A percentile compares a stretch with the other conserved stretches of the same genome.
phyloP scores from a whole-genome alignment of 2,888 invertebrate species.

The Conistra vaccinii region DNA sequence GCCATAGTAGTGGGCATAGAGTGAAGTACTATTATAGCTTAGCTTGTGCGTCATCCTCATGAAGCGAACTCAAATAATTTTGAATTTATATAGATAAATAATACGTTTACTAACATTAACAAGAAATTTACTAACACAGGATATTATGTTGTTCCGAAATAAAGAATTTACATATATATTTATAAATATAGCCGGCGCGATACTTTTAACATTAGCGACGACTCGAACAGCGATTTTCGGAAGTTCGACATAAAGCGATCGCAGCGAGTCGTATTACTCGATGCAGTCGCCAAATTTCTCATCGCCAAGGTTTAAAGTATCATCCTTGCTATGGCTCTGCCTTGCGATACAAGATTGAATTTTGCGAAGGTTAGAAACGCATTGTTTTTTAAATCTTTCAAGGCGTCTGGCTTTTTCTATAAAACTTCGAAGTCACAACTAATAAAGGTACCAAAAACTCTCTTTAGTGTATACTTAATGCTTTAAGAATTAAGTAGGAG shows the following conservation, averaged over 20 bases:
- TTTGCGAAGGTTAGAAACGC: too few relatives aligned
- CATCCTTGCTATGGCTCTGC: not conserved
- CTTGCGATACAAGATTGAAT: not conserved
- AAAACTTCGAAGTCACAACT: not conserved
- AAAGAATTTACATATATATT: too few relatives aligned
- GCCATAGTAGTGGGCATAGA: too few relatives aligned
- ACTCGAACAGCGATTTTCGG: not conserved
- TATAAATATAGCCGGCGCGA: too few relatives aligned
- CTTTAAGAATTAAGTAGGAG: not conserved
- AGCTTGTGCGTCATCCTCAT: too few relatives aligned
- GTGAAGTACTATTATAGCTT: too few relatives aligned
- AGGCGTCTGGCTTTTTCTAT: not conserved
- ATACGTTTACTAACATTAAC: too few relatives aligned
- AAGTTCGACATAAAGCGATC: not conserved
- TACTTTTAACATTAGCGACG: not conserved
- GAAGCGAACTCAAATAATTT: too few relatives aligned
- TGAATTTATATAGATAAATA: too few relatives aligned
- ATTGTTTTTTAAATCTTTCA: too few relatives aligned
- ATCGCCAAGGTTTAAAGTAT: not conserved
- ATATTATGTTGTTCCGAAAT: too few relatives aligned
- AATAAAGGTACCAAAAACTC: not conserved
- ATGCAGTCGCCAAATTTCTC: not conserved
- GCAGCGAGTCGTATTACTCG: not conserved
- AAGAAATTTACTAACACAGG: too few relatives aligned
- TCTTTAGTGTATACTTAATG: not conserved